Evolutionary conservation across 2,888 invertebrate genomes (phyloP).

Genomic region (Sthenelais limicola): DNA sequence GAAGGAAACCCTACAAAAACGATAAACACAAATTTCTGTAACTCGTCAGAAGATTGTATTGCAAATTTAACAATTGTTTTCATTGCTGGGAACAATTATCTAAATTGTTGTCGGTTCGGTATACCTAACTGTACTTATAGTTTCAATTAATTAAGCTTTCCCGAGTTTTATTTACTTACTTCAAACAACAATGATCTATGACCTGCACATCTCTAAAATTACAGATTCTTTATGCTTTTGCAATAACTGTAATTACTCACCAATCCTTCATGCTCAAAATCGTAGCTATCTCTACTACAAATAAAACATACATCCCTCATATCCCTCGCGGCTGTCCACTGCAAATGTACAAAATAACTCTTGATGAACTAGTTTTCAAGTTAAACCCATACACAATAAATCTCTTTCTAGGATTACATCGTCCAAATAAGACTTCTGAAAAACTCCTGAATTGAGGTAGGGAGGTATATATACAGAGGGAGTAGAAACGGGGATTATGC

Average conservation of each 20-base stretch:
- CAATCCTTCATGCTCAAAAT: conserved; percentile 36
- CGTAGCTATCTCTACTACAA: conserved; percentile 38
- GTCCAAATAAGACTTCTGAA: background rate
- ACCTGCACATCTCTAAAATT: background rate
- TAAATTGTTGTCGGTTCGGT: too few species aligned
- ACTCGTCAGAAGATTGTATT: too few species aligned
- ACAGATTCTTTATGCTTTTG: background rate
- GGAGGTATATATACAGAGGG: too few species aligned
- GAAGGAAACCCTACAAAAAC: conserved; percentile 16
- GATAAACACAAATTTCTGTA: background rate
- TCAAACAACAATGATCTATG: background rate
- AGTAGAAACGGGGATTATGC: too few species aligned
- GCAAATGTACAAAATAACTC: background rate
- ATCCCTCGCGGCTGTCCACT: conserved; percentile 42
- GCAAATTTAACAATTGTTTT: too few species aligned
- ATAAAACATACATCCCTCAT: conserved; percentile 42
- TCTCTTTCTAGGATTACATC: too few species aligned
- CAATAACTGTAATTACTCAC: background rate
- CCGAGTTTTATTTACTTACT: background rate
- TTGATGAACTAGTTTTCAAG: background rate
- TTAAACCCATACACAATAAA: background rate
- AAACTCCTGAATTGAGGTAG: background rate
- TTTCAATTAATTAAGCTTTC: too few species aligned
- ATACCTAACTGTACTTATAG: too few species aligned
- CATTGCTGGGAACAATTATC: too few species aligned